Base-by-base conservation (phyloP, 2,888 invertebrate genomes). In the Brenthis daphne region DNA sequence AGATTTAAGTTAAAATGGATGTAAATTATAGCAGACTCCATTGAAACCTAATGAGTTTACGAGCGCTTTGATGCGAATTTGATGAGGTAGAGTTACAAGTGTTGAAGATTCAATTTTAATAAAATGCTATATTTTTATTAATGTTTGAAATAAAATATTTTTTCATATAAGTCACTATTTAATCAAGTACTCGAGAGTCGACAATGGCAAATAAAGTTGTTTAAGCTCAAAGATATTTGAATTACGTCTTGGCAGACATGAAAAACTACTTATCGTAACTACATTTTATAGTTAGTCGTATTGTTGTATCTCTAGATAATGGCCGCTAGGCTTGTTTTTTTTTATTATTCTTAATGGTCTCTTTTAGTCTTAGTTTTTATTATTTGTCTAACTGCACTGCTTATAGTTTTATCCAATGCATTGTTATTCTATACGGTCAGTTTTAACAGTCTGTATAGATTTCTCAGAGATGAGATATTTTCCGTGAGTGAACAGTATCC, bases 181-280 rank as follows among this genome's bases (percentile, higher is more conserved):
- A 63, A 51, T 53, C 20, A 63, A 13, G 20, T 53, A 11, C 51
- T 53, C 29, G 29, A 33, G 51, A 37, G 33, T n/a, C 63, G 20
- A 53, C 63, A 53, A 63, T 43, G 37, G 63, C 63, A 63, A 71
- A 65, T 65, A 57, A 70, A 67, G 33, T 67, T 67, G 68, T 71
- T 29, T 68, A 64, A 72, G 74, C 77, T 80, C 80, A 82, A 83
- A 79, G 75, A 76, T 79, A 80, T 81, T 82, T 74, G 70, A 77
- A 74, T 76, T 81, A 74, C 75, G 71, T 73, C 83, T 84, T 83
- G 84, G 85, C 85, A 80, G 74, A 92, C 92, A 92, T 86, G 91
- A 85, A 89, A 92, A 92, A 87, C 87, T 91, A 92, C 92, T 92
- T 91, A 92, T 82, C 84, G 82, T 83, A 79, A 89, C 88, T 88